phyloP scores from a whole-genome alignment of 1,140 invertebrate species.

The Papilio dardanus region DNA sequence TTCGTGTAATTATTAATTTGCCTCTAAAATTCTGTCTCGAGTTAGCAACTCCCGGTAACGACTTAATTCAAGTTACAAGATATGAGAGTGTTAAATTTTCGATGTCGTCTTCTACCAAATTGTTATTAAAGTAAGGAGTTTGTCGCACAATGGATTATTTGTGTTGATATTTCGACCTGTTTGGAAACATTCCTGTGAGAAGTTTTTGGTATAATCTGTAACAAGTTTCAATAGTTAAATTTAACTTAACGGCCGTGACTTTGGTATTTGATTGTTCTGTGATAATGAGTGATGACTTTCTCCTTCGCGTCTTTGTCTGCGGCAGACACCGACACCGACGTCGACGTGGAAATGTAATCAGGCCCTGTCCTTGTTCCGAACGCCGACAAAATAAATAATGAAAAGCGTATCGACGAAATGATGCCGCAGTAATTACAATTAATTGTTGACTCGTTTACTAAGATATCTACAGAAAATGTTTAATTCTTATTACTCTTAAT shows the following conservation, averaged over 20 bases:
- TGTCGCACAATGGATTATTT: conserved; percentile 9
- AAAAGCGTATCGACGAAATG: conserved; percentile 60
- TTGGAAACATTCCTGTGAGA: conserved; percentile 48
- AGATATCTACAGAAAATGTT: not conserved
- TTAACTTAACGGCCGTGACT: conserved; percentile 75
- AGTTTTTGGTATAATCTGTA: conserved; percentile 43
- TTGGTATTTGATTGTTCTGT: conserved; percentile 71
- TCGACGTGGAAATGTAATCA: conserved; percentile 77
- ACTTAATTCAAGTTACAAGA: conserved; percentile 37
- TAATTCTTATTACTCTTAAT: too few species aligned
- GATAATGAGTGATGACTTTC: conserved; percentile 78
- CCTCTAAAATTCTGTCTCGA: conserved; percentile 31
- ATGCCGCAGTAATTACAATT: conserved; percentile 49
- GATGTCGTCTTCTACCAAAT: conserved; percentile 27
- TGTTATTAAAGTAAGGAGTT: conserved; percentile 31
- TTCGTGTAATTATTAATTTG: conserved; percentile 36
- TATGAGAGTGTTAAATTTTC: conserved; percentile 36
- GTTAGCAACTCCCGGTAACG: conserved; percentile 34
- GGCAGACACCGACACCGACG: conserved; percentile 70
- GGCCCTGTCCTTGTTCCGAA: conserved; percentile 50
- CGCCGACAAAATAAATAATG: conserved; percentile 63
- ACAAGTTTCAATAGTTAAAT: conserved; percentile 55
- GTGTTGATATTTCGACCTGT: conserved; percentile 9
- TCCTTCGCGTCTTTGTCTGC: conserved; percentile 73
- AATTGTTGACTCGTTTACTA: conserved; percentile 17